Evolutionary conservation across 2,113 vertebrate species (phyloP), one percentile per base, ranked within the genome.

Genomic region (Corythornis madagascariensis): DNA sequence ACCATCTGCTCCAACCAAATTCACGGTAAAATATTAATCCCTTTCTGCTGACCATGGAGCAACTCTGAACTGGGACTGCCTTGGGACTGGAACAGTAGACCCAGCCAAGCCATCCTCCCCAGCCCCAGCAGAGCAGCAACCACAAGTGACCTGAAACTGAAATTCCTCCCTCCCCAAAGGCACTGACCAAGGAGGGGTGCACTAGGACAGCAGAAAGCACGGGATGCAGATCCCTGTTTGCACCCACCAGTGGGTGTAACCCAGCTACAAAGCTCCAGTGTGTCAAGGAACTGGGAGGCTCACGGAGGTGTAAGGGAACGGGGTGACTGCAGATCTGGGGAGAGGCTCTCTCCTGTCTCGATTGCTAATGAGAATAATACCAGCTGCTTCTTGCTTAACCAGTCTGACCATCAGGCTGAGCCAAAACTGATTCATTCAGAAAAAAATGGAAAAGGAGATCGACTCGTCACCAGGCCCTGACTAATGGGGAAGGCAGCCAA

Each of bases 381-480:
- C 73, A 21, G 83, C 72, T 42, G 69, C 93, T 89, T 74, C 90
- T 92, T 1, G 86, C 48, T 33, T 11, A 96, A 95, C 96, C 93
- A 86, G 93, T 95, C 83, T 77, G 93, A 92, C 90, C 93, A 93
- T 88, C 13, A 0, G 35, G 61, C 76, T 10, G 26, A 94, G 94
- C 94, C 96, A 93, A 75, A 96, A 94, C 90, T 28, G 90, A 96
- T 94, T 95, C 94, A 93, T 90, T 94, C 93, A 92, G 29, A 56
- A 72, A 70, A 90, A 86, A 95, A 91, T 55, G 72, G 83, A n/a
- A 82, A 50, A 80, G 88, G 90, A 94, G 94, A 83, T 78, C 4
- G 3, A 48, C 86, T 92, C 52, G 2, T 82, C 91, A 92, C 63
- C 80, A 80, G 80, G 80, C 59, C 86, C 86, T 86, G 77, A 90